A percentile compares a stretch with the other conserved stretches of the same genome.
These are phyloP conservation scores for Conomelus anceps DNA, from an alignment of 2,888 invertebrate genomes.

Conservation along the genomic window DNA sequence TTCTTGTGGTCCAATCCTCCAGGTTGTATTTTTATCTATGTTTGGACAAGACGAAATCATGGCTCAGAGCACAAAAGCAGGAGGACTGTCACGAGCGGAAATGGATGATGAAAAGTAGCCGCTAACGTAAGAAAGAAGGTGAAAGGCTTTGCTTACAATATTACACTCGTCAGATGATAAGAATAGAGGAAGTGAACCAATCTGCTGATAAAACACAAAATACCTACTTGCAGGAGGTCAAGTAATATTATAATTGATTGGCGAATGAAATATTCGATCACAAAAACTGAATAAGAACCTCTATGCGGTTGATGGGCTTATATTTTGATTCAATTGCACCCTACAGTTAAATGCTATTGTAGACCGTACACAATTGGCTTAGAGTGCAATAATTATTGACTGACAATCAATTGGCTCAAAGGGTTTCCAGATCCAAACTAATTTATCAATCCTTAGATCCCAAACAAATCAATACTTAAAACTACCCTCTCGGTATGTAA, in stretches of 20 bases:
- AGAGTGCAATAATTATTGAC: too few species aligned
- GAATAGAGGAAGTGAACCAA: not conserved
- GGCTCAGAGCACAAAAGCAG: not conserved
- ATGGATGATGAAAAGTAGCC: not conserved
- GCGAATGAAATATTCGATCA: not conserved
- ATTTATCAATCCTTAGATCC: too few species aligned
- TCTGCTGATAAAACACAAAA: not conserved
- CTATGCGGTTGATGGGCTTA: too few species aligned
- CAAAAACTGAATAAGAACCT: not conserved
- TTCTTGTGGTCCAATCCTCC: not conserved
- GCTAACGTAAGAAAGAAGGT: not conserved
- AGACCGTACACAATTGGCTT: too few species aligned
- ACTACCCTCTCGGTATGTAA: too few species aligned
- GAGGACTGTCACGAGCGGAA: not conserved
- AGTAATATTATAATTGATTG: not conserved
- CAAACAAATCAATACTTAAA: too few species aligned
- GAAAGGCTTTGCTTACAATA: not conserved
- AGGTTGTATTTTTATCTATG: too few species aligned
- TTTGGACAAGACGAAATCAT: too few species aligned
- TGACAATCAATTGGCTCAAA: too few species aligned
- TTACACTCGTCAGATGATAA: not conserved
- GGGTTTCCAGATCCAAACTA: too few species aligned
- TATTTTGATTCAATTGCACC: not conserved
- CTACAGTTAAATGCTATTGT: not conserved
- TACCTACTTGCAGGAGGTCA: not conserved